A percentile compares a stretch with the other conserved stretches of the same genome.
Conservation (phyloP, 2,797 vertebrate genomes). For the Podarcis siculus region DNA sequence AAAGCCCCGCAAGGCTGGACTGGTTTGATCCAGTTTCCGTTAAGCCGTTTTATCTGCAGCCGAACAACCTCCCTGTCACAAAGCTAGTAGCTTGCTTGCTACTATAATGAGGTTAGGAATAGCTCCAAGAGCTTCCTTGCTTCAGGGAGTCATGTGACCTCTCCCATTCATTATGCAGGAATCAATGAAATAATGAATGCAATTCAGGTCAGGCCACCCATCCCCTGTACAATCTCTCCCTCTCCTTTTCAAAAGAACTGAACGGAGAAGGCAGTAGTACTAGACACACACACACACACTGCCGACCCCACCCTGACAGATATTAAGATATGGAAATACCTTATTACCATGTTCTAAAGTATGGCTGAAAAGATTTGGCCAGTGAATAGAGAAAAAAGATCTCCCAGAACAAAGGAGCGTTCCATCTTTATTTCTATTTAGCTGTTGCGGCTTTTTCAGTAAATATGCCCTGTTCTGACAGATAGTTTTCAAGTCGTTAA, state of each 20-base stretch:
- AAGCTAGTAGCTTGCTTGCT: conserved; percentile 58
- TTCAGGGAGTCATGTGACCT: not conserved
- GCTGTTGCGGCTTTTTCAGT: not conserved
- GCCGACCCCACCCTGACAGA: not conserved
- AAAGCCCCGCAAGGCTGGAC: conserved; percentile 55
- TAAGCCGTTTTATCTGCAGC: conserved; percentile 63
- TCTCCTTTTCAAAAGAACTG: not conserved
- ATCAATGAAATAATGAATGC: conserved; percentile 33
- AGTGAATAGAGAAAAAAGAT: not conserved
- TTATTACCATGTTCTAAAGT: not conserved
- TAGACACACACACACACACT: fast-evolving
- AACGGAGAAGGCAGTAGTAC: not conserved
- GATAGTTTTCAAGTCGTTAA: not conserved
- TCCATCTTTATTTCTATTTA: not conserved
- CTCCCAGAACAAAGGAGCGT: not conserved
- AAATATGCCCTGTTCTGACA: not conserved
- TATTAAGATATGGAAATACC: not conserved
- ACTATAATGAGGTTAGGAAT: conserved; percentile 25
- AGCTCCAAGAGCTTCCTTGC: conserved; percentile 19
- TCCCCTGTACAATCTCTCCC: not conserved
- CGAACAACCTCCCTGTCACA: conserved; percentile 69
- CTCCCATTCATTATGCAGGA: not conserved
- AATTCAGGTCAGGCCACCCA: not conserved
- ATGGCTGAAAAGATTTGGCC: not conserved
- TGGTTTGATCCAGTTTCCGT: conserved; percentile 68